Conservation (phyloP, 2,113 vertebrate genomes). For the Chamaetylas fuelleborni region DNA sequence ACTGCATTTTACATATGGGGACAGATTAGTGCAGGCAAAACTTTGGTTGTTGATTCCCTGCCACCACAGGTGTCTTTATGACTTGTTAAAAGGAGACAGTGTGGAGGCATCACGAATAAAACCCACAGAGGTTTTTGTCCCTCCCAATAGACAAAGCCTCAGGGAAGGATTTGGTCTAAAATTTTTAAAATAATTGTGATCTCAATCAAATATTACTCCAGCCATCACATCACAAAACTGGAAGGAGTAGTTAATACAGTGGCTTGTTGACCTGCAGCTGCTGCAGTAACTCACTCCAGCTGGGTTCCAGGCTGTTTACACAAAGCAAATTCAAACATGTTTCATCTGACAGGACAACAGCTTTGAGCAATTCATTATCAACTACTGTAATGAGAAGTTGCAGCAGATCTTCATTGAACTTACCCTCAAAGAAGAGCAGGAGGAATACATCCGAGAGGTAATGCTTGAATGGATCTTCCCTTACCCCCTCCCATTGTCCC, state of each 20-base stretch:
- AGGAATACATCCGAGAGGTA: conserved; percentile 96
- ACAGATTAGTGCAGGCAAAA: not conserved
- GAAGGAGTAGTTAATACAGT: not conserved
- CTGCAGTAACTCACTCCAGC: not conserved
- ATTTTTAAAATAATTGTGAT: not conserved
- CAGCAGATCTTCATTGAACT: conserved; percentile 99
- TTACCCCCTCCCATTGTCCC: fast-evolving
- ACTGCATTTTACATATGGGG: not conserved
- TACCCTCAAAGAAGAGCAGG: conserved; percentile 95
- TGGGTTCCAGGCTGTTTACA: not conserved
- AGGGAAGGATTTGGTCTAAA: not conserved
- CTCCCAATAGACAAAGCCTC: not conserved
- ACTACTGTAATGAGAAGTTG: conserved; percentile 98
- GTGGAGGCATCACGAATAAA: not conserved
- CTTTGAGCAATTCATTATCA: conserved; percentile 99
- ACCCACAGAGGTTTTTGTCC: not conserved
- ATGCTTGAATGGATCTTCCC: not conserved
- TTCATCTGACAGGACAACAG: conserved; percentile 89
- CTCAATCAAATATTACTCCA: not conserved
- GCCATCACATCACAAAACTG: not conserved
- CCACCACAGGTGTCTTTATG: not conserved
- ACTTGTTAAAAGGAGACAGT: not conserved
- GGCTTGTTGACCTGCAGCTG: not conserved
- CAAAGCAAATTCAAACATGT: not conserved
- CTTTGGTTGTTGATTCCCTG: not conserved